A percentile compares a stretch with the other conserved stretches of the same genome.
Evolutionary conservation across 2,888 invertebrate genomes (phyloP).

Genomic region (Sclerodermus sp.): DNA sequence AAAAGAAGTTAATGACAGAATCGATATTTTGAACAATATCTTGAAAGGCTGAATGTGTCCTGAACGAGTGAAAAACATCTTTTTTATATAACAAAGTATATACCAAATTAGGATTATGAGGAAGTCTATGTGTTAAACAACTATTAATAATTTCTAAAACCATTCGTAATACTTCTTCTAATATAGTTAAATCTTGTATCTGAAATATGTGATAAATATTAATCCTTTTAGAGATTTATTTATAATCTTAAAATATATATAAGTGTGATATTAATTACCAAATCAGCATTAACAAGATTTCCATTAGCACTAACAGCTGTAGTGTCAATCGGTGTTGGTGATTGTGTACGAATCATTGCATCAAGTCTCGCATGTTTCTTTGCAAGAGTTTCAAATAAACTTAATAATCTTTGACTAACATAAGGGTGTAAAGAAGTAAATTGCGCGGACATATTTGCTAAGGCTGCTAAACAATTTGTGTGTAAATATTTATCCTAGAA

Average conservation of each 20-base stretch:
- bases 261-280: constrained; percentile 35
- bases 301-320: constrained; percentile 38
- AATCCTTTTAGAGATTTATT: not conserved
- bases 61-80: constrained; percentile 83
- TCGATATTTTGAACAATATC: constrained; percentile 95
- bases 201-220: constrained; percentile 43
- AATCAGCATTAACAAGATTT: constrained; percentile 36
- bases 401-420: constrained; percentile 91
- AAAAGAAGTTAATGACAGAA: constrained; percentile 77
- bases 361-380: constrained; percentile 78
- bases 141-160: constrained; percentile 97
- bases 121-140: constrained; percentile 83
- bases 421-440: constrained; percentile 93
- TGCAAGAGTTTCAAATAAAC: constrained; percentile 86
- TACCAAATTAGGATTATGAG: constrained; percentile 87
- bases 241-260: not conserved
- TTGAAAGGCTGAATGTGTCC: constrained; percentile 86
- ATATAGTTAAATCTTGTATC: constrained; percentile 86
- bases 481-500: constrained; percentile 91
- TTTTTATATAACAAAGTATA: constrained; percentile 94
- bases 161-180: constrained; percentile 96
- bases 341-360: constrained; percentile 48
- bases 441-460: constrained; percentile 97
- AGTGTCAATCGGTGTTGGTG: constrained; percentile 25
- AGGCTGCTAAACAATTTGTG: constrained; percentile 95